Conservation (phyloP, 1,140 invertebrate species). For the Ephestia elutella region DNA sequence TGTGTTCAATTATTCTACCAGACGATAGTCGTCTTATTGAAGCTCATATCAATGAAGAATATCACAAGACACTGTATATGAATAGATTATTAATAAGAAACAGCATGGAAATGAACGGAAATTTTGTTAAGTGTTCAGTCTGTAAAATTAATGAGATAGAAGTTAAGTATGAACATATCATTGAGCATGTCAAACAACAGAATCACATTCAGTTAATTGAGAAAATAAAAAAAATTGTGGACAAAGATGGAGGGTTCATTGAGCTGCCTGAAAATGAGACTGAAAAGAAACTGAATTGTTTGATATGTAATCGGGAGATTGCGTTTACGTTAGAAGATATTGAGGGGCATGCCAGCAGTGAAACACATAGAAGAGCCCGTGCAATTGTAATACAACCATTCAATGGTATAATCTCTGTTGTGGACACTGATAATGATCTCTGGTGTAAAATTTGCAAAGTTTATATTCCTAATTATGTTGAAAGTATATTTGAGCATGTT, state of each 20-base stretch:
- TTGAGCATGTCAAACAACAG: constrained; percentile 19
- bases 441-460: constrained; percentile 27
- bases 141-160: constrained; percentile 18
- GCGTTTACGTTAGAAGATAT: constrained; percentile 8
- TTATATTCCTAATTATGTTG: constrained; percentile 29
- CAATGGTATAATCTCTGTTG: constrained; percentile 42
- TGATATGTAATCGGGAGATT: constrained; percentile 25
- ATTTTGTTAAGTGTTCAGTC: constrained; percentile 21
- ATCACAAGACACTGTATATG: constrained; percentile 24
- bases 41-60: constrained; percentile 20
- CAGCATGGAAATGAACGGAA: constrained; percentile 18
- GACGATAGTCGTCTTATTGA: constrained; percentile 21
- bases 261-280: constrained; percentile 23
- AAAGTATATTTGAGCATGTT: constrained; percentile 42
- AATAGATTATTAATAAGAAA: constrained; percentile 29
- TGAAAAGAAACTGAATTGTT: constrained; percentile 20
- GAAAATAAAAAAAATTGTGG: constrained; percentile 21
- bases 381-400: constrained; percentile 35
- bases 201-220: constrained; percentile 16
- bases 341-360: constrained; percentile 11
- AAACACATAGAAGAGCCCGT: constrained; percentile 30
- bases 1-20: constrained; percentile 25
- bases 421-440: constrained; percentile 26
- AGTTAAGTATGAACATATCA: constrained; percentile 17
- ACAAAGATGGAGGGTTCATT: constrained; percentile 33